Base-by-base conservation (phyloP, 2,888 invertebrate genomes). In the Ligdia adustata region DNA sequence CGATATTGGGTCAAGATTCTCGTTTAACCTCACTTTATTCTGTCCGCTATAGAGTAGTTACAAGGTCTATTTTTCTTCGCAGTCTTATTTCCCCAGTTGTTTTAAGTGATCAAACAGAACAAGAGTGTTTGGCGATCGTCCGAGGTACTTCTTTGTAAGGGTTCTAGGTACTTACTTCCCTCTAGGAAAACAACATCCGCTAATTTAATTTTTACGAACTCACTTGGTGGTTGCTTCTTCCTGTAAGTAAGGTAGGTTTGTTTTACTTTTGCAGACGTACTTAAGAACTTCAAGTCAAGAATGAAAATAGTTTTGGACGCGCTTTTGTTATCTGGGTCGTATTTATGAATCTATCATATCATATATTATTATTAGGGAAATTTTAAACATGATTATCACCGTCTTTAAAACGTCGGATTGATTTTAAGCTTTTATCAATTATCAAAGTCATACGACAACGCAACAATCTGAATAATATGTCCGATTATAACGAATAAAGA, bases 191-290 rank as follows among this genome's bases (percentile, higher is more conserved):
- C 58, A 65, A 47, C 57, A 37, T 48, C 18, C 31, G 35, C 40
- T 65, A 66, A 70, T 68, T 68, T 64, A 64, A 69, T 70, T 67
- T 62, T 58, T 59, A 52, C 47, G 38, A 41, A 40, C 33, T 44
- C 12, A 13, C 39, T 45, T 45, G 45, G 31, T 44, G 26, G 40
- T 20, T 40, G 16, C 24, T n/a, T 35, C 18, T 3, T 37, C 13
- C 31, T 18, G 16, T 4, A 26, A 26, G 15, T 22, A 9, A 18
- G 35, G 34, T 16, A 2, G 26, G 9, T 9, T 15, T 16, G 26
- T 37, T 37, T 27, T 37, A 15, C 14, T 35, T 34, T 35, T 26
- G 6, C 3, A 26, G 26, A 24, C 22, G n/a, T n/a, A n/a, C n/a
- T n/a, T n/a, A n/a, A n/a, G n/a, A n/a, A n/a, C n/a, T n/a, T n/a